phyloP scores from a whole-genome alignment of 2,888 invertebrate genomes.

The Polydrusus pterygomalis region DNA sequence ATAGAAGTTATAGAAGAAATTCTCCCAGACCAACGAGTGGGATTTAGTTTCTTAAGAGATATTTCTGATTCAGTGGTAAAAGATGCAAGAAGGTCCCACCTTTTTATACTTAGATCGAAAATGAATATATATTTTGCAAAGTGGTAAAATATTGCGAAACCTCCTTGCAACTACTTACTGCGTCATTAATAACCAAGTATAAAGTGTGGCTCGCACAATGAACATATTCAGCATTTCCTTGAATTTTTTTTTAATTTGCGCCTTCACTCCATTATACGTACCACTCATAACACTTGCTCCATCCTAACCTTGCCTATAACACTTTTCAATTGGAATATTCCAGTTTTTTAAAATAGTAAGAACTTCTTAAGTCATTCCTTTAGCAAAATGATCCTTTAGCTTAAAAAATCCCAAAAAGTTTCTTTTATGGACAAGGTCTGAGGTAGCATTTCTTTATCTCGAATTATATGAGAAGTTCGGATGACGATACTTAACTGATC shows the following conservation, averaged over 20 bases:
- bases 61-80: conserved; percentile 58
- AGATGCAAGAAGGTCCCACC: conserved; percentile 60
- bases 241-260: conserved; percentile 38
- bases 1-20: conserved; percentile 57
- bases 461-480: conserved; percentile 46
- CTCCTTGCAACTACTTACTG: conserved; percentile 53
- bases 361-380: conserved; percentile 55
- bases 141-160: conserved; percentile 55
- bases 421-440: conserved; percentile 51
- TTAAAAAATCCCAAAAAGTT: conserved; percentile 59
- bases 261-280: conserved; percentile 55
- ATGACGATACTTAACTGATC: conserved; percentile 63
- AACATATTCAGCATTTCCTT: conserved; percentile 51
- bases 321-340: conserved; percentile 51
- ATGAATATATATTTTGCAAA: conserved; percentile 56
- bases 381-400: conserved; percentile 59
- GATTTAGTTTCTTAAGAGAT: conserved; percentile 62
- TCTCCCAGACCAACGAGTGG: conserved; percentile 63
- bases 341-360: conserved; percentile 23
- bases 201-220: conserved; percentile 51
- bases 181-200: conserved; percentile 54
- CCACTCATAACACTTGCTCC: conserved; percentile 62
- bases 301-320: conserved; percentile 60
- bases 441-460: conserved; percentile 12
- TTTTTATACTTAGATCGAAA: conserved; percentile 60